Conservation (phyloP, 2,888 invertebrate genomes). For the Metallyticus violacea region DNA sequence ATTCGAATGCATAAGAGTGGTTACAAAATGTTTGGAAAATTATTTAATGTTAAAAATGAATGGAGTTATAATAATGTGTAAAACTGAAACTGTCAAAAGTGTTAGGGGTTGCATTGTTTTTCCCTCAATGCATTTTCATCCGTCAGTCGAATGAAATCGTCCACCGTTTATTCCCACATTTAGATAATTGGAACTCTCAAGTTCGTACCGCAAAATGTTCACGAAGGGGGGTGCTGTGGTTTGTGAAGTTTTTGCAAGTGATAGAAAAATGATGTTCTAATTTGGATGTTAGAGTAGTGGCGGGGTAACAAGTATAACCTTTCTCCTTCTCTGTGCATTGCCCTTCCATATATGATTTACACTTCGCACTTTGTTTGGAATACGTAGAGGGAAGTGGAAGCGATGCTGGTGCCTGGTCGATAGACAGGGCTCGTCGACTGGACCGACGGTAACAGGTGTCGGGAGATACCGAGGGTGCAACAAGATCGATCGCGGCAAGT, state of each 20-base stretch:
- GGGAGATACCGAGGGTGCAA: slow-evolving; percentile 21
- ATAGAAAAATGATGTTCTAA: not conserved
- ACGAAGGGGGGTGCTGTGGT: too few relatives aligned
- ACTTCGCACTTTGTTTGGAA: slow-evolving; percentile 30
- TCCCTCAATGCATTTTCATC: too few relatives aligned
- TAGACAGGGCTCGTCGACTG: slow-evolving; percentile 16
- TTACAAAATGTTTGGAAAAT: too few relatives aligned
- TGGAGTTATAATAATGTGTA: too few relatives aligned
- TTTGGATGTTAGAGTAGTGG: not conserved
- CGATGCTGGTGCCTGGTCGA: slow-evolving; percentile 24
- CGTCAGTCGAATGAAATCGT: too few relatives aligned
- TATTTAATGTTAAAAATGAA: too few relatives aligned
- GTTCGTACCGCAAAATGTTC: too few relatives aligned
- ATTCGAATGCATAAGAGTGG: too few relatives aligned
- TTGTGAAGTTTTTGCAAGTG: not conserved
- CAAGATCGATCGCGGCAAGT: slow-evolving; percentile 28
- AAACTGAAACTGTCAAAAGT: too few relatives aligned
- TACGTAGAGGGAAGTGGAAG: slow-evolving; percentile 8
- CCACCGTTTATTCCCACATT: too few relatives aligned
- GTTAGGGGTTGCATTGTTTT: too few relatives aligned
- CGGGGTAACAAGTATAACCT: not conserved
- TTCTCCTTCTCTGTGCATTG: not conserved
- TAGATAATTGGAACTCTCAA: too few relatives aligned
- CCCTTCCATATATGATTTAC: slow-evolving; percentile 30
- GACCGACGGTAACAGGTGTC: slow-evolving; percentile 32